Evolutionary conservation across 2,113 vertebrate genomes (phyloP).

Genomic region (Centropus bengalensis): DNA sequence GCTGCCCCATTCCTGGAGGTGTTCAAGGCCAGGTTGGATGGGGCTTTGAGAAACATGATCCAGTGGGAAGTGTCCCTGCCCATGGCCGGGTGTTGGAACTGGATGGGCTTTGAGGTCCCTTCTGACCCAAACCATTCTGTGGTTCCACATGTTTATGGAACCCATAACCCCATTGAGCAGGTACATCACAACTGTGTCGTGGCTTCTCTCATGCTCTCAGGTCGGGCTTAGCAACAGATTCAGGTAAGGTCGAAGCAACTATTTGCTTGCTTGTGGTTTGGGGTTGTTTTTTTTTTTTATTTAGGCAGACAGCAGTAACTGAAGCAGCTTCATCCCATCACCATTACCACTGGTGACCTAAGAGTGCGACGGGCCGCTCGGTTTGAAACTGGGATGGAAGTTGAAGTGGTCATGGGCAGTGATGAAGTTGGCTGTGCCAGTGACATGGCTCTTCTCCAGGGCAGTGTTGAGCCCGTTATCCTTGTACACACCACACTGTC

Average conservation of each 20-base stretch:
- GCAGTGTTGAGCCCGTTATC: slow-evolving; percentile 75
- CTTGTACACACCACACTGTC: slow-evolving; percentile 71
- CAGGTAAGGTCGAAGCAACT: neutral
- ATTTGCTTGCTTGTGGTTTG: neutral
- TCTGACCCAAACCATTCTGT: too few species aligned
- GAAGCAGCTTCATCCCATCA: rapidly evolving
- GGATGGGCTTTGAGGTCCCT: too few species aligned
- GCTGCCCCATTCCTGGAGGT: too few species aligned
- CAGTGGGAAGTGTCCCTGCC: too few species aligned
- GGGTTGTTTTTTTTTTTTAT: neutral
- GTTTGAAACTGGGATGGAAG: slow-evolving; percentile 76
- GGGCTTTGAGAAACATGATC: too few species aligned
- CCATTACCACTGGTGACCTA: neutral
- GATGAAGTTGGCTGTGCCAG: slow-evolving; percentile 48
- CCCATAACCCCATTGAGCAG: neutral
- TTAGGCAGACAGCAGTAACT: rapidly evolving
- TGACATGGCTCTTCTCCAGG: slow-evolving; percentile 75
- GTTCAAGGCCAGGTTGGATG: too few species aligned
- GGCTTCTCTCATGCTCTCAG: neutral
- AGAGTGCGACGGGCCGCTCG: slow-evolving; percentile 52
- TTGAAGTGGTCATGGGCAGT: slow-evolving; percentile 50
- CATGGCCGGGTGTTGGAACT: too few species aligned
- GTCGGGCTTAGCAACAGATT: neutral
- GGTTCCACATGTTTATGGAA: too few species aligned
- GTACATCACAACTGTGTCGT: rapidly evolving